Evolutionary conservation across 2,113 vertebrate species (phyloP).

Genomic region (Bujurquina vittata): DNA sequence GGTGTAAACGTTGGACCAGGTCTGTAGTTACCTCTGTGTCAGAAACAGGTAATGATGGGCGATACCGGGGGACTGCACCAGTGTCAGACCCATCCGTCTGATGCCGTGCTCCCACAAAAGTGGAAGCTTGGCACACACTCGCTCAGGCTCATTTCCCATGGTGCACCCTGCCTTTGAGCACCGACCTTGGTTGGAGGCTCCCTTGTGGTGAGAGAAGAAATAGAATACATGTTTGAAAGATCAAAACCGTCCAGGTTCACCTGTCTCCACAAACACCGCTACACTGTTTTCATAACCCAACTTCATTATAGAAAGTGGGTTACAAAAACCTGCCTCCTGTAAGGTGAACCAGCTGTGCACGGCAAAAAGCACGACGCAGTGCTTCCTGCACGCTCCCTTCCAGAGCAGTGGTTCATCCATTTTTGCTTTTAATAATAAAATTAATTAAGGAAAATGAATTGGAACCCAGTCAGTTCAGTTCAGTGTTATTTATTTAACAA

Average conservation of each 20-base stretch:
- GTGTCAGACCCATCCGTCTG: slow-evolving; percentile 75
- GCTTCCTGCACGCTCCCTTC: too few species aligned
- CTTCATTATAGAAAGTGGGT: slow-evolving; percentile 64
- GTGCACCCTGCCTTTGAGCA: slow-evolving; percentile 72
- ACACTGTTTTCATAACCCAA: slow-evolving; percentile 16
- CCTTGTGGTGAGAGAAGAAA: slow-evolving; percentile 75
- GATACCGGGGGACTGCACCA: slow-evolving; percentile 72
- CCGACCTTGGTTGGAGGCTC: slow-evolving; percentile 78
- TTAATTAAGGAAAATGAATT: too few species aligned
- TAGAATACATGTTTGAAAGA: slow-evolving; percentile 82
- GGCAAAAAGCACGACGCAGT: neutral
- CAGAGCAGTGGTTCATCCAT: too few species aligned
- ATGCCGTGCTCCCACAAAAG: slow-evolving; percentile 69
- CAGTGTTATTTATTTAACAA: too few species aligned
- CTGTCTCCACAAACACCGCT: slow-evolving; percentile 62
- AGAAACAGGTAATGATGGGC: slow-evolving; percentile 74
- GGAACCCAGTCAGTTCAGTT: too few species aligned
- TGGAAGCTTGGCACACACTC: slow-evolving; percentile 38
- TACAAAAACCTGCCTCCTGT: slow-evolving; percentile 29
- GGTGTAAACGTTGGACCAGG: slow-evolving; percentile 34
- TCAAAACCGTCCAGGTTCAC: slow-evolving; percentile 75
- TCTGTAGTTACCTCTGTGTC: slow-evolving; percentile 58
- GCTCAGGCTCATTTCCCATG: slow-evolving; percentile 65
- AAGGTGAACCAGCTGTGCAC: neutral
- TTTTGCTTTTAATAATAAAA: too few species aligned